Conservation (phyloP, 2,888 invertebrate species). For the Apodemia mormo region DNA sequence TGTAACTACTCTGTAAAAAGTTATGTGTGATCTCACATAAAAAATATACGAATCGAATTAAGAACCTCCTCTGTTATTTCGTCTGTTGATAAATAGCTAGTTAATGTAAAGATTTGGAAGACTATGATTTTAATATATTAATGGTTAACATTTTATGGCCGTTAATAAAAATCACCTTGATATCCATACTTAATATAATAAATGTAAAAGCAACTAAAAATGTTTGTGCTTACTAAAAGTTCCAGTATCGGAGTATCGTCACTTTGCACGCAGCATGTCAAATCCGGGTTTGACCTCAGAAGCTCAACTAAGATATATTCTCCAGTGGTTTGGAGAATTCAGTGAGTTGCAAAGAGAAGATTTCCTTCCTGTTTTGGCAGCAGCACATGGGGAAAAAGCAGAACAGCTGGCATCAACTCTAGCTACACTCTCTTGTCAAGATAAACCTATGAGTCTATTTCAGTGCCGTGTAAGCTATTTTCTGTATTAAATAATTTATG, state of each 20-base stretch:
- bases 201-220: too few relatives aligned
- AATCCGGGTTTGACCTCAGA: constrained; percentile 83
- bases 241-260: constrained; percentile 52
- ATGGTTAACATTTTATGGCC: too few relatives aligned
- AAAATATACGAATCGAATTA: too few relatives aligned
- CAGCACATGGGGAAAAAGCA: constrained; percentile 82
- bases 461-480: constrained; percentile 86
- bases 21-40: too few relatives aligned
- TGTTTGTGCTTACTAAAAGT: constrained; percentile 15
- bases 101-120: too few relatives aligned
- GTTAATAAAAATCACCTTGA: too few relatives aligned
- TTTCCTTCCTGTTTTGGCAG: constrained; percentile 88
- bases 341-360: constrained; percentile 93
- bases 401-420: constrained; percentile 88
- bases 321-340: constrained; percentile 95
- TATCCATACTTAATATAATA: too few relatives aligned
- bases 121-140: too few relatives aligned
- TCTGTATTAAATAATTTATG: too few relatives aligned
- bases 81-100: too few relatives aligned
- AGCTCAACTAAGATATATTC: constrained; percentile 89
- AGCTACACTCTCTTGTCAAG: constrained; percentile 84
- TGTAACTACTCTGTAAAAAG: too few relatives aligned
- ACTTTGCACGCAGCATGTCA: constrained; percentile 72
- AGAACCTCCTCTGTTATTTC: too few relatives aligned
- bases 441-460: constrained; percentile 91